Conservation (phyloP, 2,888 invertebrate genomes). For the Cephus pygmeus region DNA sequence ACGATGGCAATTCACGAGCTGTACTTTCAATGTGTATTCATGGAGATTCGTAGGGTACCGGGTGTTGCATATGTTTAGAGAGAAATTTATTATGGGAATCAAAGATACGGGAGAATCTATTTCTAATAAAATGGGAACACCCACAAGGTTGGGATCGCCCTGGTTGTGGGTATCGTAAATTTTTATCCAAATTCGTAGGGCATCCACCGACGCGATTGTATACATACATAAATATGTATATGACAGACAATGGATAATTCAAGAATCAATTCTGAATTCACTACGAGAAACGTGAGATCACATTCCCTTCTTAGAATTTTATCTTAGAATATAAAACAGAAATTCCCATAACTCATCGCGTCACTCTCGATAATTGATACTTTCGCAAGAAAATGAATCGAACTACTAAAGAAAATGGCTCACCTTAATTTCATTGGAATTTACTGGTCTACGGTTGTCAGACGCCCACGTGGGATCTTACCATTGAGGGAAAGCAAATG, state of each 20-base stretch:
- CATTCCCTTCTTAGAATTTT: background rate
- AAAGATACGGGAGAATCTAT: slow-evolving; percentile 4
- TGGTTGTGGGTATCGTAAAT: background rate
- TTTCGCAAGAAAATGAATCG: background rate
- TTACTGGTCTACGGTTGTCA: slow-evolving; percentile 13
- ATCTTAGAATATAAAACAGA: background rate
- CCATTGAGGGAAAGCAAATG: background rate
- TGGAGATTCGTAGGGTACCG: too few species aligned
- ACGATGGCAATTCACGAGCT: slow-evolving; percentile 25
- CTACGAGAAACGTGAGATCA: background rate
- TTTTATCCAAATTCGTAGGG: background rate
- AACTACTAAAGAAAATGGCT: background rate
- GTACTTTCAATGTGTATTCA: background rate
- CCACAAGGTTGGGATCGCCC: background rate
- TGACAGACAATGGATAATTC: background rate
- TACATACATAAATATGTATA: slow-evolving; percentile 8
- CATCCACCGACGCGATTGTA: background rate
- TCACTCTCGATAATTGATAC: background rate
- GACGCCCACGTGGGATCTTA: background rate
- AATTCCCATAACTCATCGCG: background rate
- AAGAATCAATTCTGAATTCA: background rate
- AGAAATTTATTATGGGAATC: too few species aligned
- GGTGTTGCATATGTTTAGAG: too few species aligned
- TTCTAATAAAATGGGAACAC: slow-evolving; percentile 7
- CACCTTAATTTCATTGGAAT: slow-evolving; percentile 4